A percentile compares a stretch with the other conserved stretches of the same genome.
phyloP scores from a whole-genome alignment of 2,113 vertebrate genomes.

The Sinocyclocheilus anshuiensis region DNA sequence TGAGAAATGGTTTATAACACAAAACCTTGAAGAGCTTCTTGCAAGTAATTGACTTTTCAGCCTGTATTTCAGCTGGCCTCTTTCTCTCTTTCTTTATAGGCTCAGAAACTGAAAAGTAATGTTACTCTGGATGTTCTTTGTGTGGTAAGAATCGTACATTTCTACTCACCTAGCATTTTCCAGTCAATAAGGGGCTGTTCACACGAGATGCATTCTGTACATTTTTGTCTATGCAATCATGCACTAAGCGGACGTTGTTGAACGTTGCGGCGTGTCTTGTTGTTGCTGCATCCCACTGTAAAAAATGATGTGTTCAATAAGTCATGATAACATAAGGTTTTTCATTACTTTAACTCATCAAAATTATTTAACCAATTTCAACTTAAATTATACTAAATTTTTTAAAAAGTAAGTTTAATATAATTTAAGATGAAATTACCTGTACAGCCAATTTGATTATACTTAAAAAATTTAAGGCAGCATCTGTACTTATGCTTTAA shows the following conservation, averaged over 20 bases:
- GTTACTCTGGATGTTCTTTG: conserved; percentile 82
- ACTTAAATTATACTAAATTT: no score
- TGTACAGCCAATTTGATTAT: no score
- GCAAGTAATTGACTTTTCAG: conserved; percentile 28
- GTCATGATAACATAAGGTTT: no score
- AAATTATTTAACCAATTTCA: background rate
- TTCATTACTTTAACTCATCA: no score
- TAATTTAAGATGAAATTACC: no score
- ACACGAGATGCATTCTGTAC: background rate
- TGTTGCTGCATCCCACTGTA: background rate
- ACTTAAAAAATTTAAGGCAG: no score
- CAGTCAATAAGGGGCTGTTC: background rate
- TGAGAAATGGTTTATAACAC: background rate
- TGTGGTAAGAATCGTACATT: conserved; percentile 73
- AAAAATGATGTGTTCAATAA: no score
- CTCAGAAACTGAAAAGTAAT: conserved; percentile 90
- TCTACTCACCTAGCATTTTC: background rate
- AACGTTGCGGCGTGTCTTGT: no score
- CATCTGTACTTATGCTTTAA: no score
- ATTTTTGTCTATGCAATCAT: background rate
- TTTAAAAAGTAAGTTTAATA: no score
- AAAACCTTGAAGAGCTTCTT: conserved; percentile 11
- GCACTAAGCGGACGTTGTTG: background rate
- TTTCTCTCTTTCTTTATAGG: conserved; percentile 72
- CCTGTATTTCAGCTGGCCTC: background rate